Evolutionary conservation across 1,140 invertebrate genomes (phyloP), one percentile per base, ranked within the genome.

Genomic region (Papilio helenus): DNA sequence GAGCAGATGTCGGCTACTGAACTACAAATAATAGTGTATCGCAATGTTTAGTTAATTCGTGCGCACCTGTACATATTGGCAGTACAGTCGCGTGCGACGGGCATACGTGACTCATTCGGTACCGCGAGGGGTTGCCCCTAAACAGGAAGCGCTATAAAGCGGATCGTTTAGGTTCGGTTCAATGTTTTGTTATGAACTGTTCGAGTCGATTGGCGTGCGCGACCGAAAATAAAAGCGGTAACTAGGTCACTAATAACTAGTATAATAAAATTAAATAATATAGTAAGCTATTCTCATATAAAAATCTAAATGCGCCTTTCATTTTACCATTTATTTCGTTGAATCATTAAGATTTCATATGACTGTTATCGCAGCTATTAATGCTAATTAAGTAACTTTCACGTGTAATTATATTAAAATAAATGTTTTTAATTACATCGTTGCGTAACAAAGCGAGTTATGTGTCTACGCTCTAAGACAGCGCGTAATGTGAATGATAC

Each of bases 41-140:
- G 26, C 26, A 18, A 18, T 49, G 42, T 68, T 72, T 39, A 34
- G 49, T 55, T 65, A 23, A 77, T 61, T 39, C 72, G 80, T 79
- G 73, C 72, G 49, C 79, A 85, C 80, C 76, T 83, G 80, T 72
- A 55, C 74, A 46, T 29, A 88, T 90, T 87, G 84, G 86, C 83
- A 88, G 85, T 85, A 86, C 73, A 77, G 85, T 91, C 85, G 88
- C 87, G 87, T 90, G 89, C 79, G 83, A 83, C 82, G 81, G 83
- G 7, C 61, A 86, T 89, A 89, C 88, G 88, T 91, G 89, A 90
- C 86, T 90, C 88, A 90, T 87, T 81, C 79, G 58, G 79, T 81
- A 82, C 81, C 86, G 86, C 87, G 86, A 86, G 83, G 86, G 85
- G 85, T 86, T 78, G 79, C 61, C 86, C 87, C 83, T 86, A 79